Percentiles rank a stretch among this genome's conserved stretches.
Conservation (phyloP, 1,140 invertebrate genomes). For the Apolygus lucorum region DNA sequence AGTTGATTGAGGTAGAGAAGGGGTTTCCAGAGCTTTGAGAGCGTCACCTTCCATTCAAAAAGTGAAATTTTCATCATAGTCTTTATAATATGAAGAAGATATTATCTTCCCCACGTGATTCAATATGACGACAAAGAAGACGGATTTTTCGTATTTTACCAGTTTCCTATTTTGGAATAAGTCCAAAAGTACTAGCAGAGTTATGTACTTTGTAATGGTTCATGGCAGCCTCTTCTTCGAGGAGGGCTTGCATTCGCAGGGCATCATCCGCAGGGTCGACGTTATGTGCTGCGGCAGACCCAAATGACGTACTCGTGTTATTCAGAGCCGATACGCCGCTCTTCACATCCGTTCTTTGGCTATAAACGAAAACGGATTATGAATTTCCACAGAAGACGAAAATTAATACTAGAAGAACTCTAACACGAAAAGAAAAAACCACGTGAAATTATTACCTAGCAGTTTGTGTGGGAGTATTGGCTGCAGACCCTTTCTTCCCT, state of each 20-base stretch:
- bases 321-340: slow-evolving; percentile 82
- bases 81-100: no score
- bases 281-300: slow-evolving; percentile 59
- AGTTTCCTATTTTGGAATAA: no score
- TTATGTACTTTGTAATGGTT: slow-evolving; percentile 83
- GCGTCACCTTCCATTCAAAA: no score
- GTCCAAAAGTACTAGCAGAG: no score
- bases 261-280: slow-evolving; percentile 71
- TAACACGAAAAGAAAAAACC: neutral
- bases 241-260: slow-evolving; percentile 74
- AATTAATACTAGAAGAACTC: neutral
- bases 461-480: slow-evolving; percentile 74
- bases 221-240: slow-evolving; percentile 90
- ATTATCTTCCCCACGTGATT: no score
- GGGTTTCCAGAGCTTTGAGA: no score
- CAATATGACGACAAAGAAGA: no score
- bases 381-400: neutral
- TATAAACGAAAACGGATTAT: slow-evolving; percentile 39
- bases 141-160: no score
- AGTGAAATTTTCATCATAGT: no score
- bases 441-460: slow-evolving; percentile 51
- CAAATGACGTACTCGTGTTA: slow-evolving; percentile 78
- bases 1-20: no score
- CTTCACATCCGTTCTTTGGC: slow-evolving; percentile 78
- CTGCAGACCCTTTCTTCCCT: slow-evolving; percentile 78